phyloP scores from a whole-genome alignment of 1,140 invertebrate genomes.

The Diplogasteroides magnus region DNA sequence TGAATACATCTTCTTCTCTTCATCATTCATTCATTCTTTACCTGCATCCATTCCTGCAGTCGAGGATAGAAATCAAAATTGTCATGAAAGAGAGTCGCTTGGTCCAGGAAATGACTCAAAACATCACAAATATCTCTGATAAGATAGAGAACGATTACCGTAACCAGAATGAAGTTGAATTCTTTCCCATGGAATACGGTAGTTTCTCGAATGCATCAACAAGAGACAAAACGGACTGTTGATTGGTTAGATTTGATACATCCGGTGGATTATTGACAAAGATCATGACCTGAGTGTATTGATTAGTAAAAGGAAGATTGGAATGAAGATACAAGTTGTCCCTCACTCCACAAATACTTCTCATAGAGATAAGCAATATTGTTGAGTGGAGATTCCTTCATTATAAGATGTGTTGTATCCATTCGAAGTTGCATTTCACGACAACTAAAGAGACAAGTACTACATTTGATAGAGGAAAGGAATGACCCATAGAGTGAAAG shows the following conservation, averaged over 20 bases:
- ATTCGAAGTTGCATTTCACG: slow-evolving; percentile 32
- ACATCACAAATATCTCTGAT: not conserved
- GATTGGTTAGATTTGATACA: slow-evolving; percentile 21
- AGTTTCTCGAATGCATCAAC: slow-evolving; percentile 33
- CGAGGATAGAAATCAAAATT: slow-evolving; percentile 27
- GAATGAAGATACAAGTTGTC: slow-evolving; percentile 17
- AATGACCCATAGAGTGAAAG: slow-evolving; percentile 24
- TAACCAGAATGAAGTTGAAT: slow-evolving; percentile 37
- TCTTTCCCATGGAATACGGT: slow-evolving; percentile 34
- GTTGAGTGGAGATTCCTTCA: slow-evolving; percentile 32
- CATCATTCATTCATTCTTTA: not conserved
- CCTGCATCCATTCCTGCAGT: slow-evolving; percentile 23
- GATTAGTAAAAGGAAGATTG: not conserved
- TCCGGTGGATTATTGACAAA: slow-evolving; percentile 37
- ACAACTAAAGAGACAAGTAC: slow-evolving; percentile 3
- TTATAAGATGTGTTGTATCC: slow-evolving; percentile 36
- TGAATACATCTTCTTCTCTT: slow-evolving; percentile 11
- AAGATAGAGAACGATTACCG: slow-evolving; percentile 1
- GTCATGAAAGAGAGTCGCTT: slow-evolving; percentile 28
- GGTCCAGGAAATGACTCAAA: slow-evolving; percentile 18
- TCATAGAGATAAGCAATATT: slow-evolving; percentile 33
- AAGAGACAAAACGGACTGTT: slow-evolving; percentile 25
- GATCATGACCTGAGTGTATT: slow-evolving; percentile 12
- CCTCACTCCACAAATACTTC: slow-evolving; percentile 31
- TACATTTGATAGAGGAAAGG: not conserved